phyloP scores from a whole-genome alignment of 2,797 vertebrate genomes.

The Parauchenoglanis ngamensis region DNA sequence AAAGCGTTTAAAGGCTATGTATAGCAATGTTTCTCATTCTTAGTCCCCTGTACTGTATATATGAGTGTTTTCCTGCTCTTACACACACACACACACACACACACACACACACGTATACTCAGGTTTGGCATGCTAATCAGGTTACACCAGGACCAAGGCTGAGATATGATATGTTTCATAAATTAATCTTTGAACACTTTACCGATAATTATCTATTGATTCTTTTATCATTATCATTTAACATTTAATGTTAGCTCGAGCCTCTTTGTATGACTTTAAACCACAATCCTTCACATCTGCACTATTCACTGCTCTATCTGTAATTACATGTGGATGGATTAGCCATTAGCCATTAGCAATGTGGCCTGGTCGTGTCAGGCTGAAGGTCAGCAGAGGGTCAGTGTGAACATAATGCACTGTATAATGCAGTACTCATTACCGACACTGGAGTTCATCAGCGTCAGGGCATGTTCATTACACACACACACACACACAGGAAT shows the following conservation, averaged over 20 bases:
- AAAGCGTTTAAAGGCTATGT: not conserved
- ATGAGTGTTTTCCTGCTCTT: not conserved
- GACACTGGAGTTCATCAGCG: constrained; percentile 3
- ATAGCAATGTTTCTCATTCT: not conserved
- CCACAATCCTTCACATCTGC: not conserved
- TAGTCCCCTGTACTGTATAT: not conserved
- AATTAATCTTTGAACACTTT: not conserved
- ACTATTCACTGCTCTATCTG: constrained; percentile 1
- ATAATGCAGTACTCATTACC: constrained; percentile 33
- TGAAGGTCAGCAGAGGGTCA: constrained; percentile 40
- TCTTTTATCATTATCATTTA: not conserved
- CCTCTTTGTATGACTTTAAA: not conserved
- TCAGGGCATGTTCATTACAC: not conserved
- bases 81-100: not conserved
- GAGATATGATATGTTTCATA: not conserved
- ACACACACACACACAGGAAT: not conserved
- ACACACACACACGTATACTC: not conserved
- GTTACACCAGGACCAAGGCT: not conserved
- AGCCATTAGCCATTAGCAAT: constrained; percentile 1
- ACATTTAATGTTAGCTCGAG: constrained; percentile 9
- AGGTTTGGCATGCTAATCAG: not conserved
- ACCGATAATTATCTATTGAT: constrained; percentile 25
- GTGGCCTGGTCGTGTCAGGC: constrained; percentile 7
- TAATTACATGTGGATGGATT: constrained; percentile 40
- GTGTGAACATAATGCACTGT: constrained; percentile 27